Evolutionary conservation across 2,888 invertebrate species (phyloP), one percentile per base, ranked within the genome.

Genomic region (Tachina lurida): DNA sequence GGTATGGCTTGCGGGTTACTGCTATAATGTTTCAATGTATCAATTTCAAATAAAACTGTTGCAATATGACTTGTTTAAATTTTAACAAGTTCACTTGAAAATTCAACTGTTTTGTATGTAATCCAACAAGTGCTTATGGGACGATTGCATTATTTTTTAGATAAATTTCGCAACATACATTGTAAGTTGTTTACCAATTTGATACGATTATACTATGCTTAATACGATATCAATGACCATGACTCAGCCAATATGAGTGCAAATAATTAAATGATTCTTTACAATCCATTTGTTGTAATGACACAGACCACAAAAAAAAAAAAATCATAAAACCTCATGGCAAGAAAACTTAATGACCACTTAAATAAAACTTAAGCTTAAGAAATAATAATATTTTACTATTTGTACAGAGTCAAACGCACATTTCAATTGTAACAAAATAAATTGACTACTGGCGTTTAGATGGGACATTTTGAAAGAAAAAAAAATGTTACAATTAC

Each of bases 401-500:
- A 31, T 31, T 52, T 68, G n/a, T 39, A n/a, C 52, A 39, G 1
- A 67, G 17, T 41, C 62, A 17, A 41, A 62, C 60, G 19, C n/a
- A 39, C 49, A 52, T 68, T 67, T 68, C 39, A 74, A 74, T 49
- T 47, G 39, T 62, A 13, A 1, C 43, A 17, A 62, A n/a, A 43
- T 5, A 17, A 62, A 43, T 63, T 52, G 43, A 10, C 15, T 58
- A 31, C 31, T 7, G 3, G 1, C n/a, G 1, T 43, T 56, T 41
- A 43, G 9, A 43, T 43, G 22, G 54, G n/a, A 22, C 43, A 56
- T 10, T 43, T 22, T 68, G 17, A 52, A 41, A 58, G 60, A 31
- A 39, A 56, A 47, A 60, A 2, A 68, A 54, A 68, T 17, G 56
- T 31, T 45, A 63, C 65, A 74, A 45, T 63, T 68, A 60, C 60